These are phyloP conservation scores for Cyphomyrus discorhynchus DNA, from an alignment of 2,113 vertebrate species.

Conservation along the genomic window DNA sequence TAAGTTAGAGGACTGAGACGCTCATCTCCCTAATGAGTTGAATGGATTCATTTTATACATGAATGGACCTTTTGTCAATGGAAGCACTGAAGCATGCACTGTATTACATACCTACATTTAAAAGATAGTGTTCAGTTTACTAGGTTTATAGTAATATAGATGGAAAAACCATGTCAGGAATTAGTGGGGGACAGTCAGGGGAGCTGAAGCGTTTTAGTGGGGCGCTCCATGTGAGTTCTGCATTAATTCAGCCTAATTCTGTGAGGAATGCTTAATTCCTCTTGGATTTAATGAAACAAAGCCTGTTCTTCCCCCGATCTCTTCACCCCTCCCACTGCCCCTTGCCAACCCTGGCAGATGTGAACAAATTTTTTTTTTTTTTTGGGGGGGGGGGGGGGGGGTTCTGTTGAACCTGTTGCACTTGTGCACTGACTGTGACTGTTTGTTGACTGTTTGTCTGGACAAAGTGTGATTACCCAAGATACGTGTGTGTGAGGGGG, in stretches of 20 bases:
- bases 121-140: neutral
- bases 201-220: neutral
- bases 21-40: neutral
- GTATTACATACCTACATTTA: neutral
- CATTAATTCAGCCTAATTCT: conserved; percentile 30
- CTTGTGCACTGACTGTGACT: neutral
- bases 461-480: neutral
- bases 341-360: neutral
- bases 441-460: neutral
- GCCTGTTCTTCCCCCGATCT: conserved; percentile 16
- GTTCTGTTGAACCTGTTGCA: neutral
- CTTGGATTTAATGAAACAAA: conserved; percentile 18
- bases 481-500: neutral
- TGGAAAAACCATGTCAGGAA: neutral
- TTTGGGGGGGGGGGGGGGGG: no score
- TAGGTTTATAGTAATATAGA: neutral
- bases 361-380: neutral
- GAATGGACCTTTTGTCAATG: neutral
- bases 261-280: conserved; percentile 29
- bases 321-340: neutral
- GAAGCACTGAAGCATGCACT: neutral
- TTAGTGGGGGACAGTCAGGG: neutral
- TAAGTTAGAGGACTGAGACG: neutral
- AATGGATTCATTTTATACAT: neutral
- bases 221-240: neutral